A percentile compares a stretch with the other conserved stretches of the same genome.
Conservation (phyloP, 2,888 invertebrate species). For the Erebia aethiops region DNA sequence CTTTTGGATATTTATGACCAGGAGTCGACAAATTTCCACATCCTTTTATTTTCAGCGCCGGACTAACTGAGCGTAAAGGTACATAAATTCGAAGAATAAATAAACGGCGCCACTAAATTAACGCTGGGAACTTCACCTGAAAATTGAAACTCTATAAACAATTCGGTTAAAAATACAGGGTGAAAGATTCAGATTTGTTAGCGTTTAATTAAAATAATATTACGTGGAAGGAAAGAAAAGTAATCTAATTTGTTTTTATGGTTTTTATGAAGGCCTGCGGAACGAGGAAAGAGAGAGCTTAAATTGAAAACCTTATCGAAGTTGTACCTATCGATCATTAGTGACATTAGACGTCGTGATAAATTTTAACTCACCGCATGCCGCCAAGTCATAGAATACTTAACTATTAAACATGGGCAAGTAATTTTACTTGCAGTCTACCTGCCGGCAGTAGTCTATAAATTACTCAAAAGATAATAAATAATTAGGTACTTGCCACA, state of each 20-base stretch:
- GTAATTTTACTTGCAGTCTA: too few species aligned
- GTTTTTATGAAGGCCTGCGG: not conserved
- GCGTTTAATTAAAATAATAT: slow-evolving; percentile 5
- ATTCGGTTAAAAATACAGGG: slow-evolving; percentile 19
- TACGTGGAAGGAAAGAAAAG: not conserved
- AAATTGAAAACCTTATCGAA: not conserved
- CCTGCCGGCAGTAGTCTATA: too few species aligned
- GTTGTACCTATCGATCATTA: not conserved
- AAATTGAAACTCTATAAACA: slow-evolving; percentile 40
- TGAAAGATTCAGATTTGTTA: slow-evolving; percentile 2
- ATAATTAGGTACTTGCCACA: too few species aligned
- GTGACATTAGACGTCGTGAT: too few species aligned
- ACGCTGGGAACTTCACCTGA: slow-evolving; percentile 42
- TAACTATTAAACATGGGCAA: too few species aligned
- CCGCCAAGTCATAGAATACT: too few species aligned
- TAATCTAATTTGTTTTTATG: slow-evolving; percentile 6
- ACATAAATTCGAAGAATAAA: slow-evolving; percentile 67
- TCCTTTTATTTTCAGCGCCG: slow-evolving; percentile 69
- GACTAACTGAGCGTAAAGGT: slow-evolving; percentile 66
- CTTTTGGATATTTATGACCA: slow-evolving; percentile 73
- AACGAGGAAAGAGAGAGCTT: not conserved
- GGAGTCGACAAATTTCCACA: slow-evolving; percentile 73
- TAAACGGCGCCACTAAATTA: slow-evolving; percentile 46
- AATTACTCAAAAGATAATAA: too few species aligned
- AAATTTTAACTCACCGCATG: too few species aligned